phyloP scores from a whole-genome alignment of 2,888 invertebrate genomes.

The Podotricha telesiphe region DNA sequence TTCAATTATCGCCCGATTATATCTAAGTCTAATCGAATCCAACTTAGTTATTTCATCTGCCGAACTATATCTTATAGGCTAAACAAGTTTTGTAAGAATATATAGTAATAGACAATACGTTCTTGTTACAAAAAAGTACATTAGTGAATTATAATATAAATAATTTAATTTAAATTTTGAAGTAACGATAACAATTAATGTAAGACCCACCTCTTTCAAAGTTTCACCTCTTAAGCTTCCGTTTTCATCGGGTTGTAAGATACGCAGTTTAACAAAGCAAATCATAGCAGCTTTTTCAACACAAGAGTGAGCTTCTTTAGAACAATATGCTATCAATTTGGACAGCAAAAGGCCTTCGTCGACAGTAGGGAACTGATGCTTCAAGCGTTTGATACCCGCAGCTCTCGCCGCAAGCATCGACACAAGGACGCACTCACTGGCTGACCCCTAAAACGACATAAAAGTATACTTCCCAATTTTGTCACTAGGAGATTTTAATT shows the following conservation, averaged over 20 bases:
- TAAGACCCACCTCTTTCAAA: constrained; percentile 86
- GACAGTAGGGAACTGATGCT: constrained; percentile 92
- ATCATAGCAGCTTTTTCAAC: constrained; percentile 98
- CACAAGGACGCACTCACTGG: constrained; percentile 97
- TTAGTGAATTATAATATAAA: no score
- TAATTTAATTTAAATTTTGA: background rate
- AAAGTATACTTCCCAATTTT: background rate
- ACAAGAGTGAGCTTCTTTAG: constrained; percentile 95
- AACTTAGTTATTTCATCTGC: constrained; percentile 40
- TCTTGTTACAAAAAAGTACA: no score
- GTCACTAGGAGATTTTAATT: background rate
- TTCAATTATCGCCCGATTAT: constrained; percentile 74
- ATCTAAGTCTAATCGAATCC: constrained; percentile 57
- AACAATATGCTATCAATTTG: constrained; percentile 96
- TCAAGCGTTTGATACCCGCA: constrained; percentile 92
- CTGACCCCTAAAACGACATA: constrained; percentile 89
- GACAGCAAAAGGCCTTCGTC: constrained; percentile 96
- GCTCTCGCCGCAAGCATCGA: constrained; percentile 96
- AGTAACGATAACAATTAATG: background rate
- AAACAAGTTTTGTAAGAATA: background rate
- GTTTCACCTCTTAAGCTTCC: constrained; percentile 92
- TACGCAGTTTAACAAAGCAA: constrained; percentile 94
- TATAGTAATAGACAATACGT: no score
- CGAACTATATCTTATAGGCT: background rate
- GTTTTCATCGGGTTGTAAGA: constrained; percentile 93